Base-by-base conservation (phyloP, 2,113 vertebrate species). In the Cercopithecus mona region DNA sequence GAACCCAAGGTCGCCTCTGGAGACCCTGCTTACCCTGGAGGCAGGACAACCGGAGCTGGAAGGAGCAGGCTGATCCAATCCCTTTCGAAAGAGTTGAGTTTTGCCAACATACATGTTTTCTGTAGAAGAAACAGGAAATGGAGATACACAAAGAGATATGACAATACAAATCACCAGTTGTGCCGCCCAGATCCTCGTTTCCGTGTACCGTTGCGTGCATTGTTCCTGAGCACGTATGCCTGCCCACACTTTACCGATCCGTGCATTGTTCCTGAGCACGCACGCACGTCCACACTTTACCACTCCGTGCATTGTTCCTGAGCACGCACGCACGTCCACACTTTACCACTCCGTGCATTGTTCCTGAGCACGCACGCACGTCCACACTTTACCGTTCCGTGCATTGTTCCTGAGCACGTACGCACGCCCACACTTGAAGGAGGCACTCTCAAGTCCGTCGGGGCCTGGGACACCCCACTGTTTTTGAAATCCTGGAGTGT, bases 261-360 rank as follows among this genome's bases (percentile, higher is more conserved):
- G 43, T 45, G 43, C 22, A 59, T 59, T 59, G 57, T 59, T 59
- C 57, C 57, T 59, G 57, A 23, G 57, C 20, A 59, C 23, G 43
- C 43, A 43, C 43, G 43, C 43, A 43, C 43, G 43, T 43, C 43
- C 43, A 43, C 43, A 43, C 43, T 43, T 43, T 20, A 38, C 59
- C 8, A 0, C 23, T 27, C 1, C 4, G 0, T 35, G n/a, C 30
- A 0, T 43, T 43, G 43, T 64, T 64, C 38, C 38, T 38, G 38
- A 38, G 38, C 38, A 38, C 38, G 38, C 38, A 38, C 38, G 38
- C 38, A 38, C 38, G 38, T 38, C 38, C 38, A 38, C 3, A 38
- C 38, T 38, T 38, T 38, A 38, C 38, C 38, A 38, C 38, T 38
- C 38, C 43, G 6, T 45, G 43, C 22, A 59, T 59, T 59, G 57